A percentile compares a stretch with the other conserved stretches of the same genome.
phyloP scores from a whole-genome alignment of 2,113 vertebrate genomes.

The human region DNA sequence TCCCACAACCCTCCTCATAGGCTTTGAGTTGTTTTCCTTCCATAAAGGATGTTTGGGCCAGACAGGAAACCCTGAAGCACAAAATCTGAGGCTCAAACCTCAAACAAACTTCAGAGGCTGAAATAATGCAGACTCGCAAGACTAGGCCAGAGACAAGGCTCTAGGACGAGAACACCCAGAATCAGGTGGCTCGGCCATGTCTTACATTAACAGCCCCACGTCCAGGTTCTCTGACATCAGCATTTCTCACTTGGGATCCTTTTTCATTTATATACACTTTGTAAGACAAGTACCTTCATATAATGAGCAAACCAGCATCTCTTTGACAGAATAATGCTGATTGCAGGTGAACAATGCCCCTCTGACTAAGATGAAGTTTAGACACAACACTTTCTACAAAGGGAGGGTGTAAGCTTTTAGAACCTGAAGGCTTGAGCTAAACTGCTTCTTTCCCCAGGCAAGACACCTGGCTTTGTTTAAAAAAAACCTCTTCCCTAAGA shows the following conservation, averaged over 20 bases:
- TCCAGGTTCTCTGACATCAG: neutral
- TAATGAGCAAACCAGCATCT: neutral
- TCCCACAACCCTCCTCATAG: rapidly evolving
- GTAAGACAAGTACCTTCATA: neutral
- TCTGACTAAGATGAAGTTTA: neutral
- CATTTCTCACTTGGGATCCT: neutral
- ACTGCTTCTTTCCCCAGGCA: neutral
- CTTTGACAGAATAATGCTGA: rapidly evolving
- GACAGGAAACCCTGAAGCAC: neutral
- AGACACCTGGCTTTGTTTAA: neutral
- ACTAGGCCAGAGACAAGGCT: rapidly evolving
- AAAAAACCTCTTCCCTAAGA: too few species aligned
- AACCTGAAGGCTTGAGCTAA: neutral
- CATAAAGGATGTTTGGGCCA: neutral
- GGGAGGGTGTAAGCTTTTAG: neutral
- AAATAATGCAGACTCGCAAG: rapidly evolving
- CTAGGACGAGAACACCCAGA: rapidly evolving
- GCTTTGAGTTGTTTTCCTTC: neutral
- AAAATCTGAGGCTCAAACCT: neutral
- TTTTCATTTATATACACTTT: neutral
- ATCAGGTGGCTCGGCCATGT: too few species aligned
- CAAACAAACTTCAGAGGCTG: neutral
- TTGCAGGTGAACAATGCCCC: rapidly evolving
- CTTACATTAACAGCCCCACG: neutral
- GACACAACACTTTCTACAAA: neutral